Base-by-base conservation (phyloP, 2,797 vertebrate genomes). In the Todus mexicanus region DNA sequence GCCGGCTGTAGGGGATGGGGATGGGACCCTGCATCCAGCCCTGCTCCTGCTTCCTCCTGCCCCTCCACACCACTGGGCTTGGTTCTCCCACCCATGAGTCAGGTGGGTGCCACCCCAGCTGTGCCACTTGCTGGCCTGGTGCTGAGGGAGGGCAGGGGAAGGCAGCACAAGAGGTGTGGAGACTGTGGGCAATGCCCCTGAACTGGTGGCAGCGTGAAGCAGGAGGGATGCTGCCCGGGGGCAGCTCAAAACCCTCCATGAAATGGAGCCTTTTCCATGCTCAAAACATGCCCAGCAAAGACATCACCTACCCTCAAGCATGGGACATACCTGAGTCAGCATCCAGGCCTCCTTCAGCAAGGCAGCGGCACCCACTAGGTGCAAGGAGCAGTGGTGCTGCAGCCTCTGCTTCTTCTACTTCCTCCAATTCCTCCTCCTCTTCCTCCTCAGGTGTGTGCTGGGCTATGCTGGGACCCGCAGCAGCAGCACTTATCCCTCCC, bases 1-100 rank as follows among this genome's bases (percentile, higher is more conserved):
- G 57, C 26, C 1, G 2, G 18, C 0, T 0, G 0, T 0, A 10
- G 15, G 33, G 33, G 7, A 50, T 53, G 38, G 25, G 29, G 31
- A 51, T 2, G 7, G 5, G 85, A 23, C 13, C 51, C 59, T 10
- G 1, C 16, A 64, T 9, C 20, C 80, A 78, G 61, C 29, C 50
- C 43, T 3, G 1, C 33, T 90, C 43, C 43, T 31, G 63, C 38
- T 18, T 45, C n/a, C n/a, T 26, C 35, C 71, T 59, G 40, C 35
- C 40, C 35, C 37, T 71, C 40, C 3, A 2, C 29, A 15, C 23
- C 6, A 2, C 54, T 12, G 18, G 77, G 9, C 10, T 69, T 11
- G 0, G n/a, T 27, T 22, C 75, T 57, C 21, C 64, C 57, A 75
- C 11, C 42, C 13, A 1, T 1, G 4, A 14, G 27, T 19, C 0